phyloP scores from a whole-genome alignment of 1,140 invertebrate species.

The Alviniconcha marisindica region DNA sequence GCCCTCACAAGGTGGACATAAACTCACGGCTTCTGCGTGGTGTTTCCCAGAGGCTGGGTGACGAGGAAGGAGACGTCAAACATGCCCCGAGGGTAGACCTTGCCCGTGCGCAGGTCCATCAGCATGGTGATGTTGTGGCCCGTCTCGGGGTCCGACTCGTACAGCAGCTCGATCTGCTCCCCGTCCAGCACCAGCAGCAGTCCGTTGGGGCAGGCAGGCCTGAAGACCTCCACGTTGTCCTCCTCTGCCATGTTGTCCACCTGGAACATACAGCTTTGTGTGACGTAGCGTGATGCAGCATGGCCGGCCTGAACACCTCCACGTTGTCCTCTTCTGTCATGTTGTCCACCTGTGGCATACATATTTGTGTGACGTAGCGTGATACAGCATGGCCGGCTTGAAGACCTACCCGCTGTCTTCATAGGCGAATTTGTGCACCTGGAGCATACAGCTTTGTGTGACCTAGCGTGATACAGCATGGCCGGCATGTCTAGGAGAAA shows the following conservation, averaged over 20 bases:
- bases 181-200: constrained; percentile 45
- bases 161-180: constrained; percentile 51
- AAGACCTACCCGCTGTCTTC: constrained; percentile 13
- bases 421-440: constrained; percentile 42
- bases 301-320: constrained; percentile 23
- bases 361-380: too few relatives aligned
- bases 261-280: constrained; percentile 10
- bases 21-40: constrained; percentile 1
- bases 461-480: too few relatives aligned
- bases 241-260: constrained; percentile 43
- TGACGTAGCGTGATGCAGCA: too few relatives aligned
- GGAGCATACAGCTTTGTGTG: constrained; percentile 5
- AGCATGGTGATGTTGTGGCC: background rate
- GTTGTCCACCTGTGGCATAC: constrained; percentile 51
- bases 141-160: background rate
- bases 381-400: constrained; percentile 31
- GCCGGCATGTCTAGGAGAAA: too few relatives aligned
- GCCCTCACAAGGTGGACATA: background rate
- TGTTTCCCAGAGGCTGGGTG: constrained; percentile 10
- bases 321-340: constrained; percentile 13
- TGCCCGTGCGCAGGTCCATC: constrained; percentile 35
- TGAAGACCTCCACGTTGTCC: constrained; percentile 10
- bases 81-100: background rate
- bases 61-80: constrained; percentile 14
- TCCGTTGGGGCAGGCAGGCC: constrained; percentile 51